Evolutionary conservation across 1,140 invertebrate species (phyloP).

Genomic region (Pseudomyrmex flavicornis): DNA sequence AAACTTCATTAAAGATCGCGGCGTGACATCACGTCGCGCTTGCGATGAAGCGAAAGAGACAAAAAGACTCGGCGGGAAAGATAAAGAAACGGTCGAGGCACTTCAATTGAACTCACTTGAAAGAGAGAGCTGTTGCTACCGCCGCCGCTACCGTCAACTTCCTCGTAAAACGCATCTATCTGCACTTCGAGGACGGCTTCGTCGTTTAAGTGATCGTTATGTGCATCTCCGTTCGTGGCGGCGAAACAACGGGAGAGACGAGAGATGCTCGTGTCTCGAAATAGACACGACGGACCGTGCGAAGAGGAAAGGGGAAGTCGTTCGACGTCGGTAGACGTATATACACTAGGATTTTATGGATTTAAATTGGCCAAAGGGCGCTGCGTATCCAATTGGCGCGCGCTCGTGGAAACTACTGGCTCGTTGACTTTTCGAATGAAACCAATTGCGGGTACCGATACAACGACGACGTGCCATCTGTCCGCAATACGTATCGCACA

Average conservation of each 20-base stretch:
- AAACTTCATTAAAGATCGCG: constrained; percentile 49
- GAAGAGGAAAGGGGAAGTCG: not conserved
- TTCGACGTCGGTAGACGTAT: not conserved
- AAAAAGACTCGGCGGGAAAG: constrained; percentile 3
- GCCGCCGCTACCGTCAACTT: constrained; percentile 42
- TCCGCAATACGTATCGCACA: constrained; percentile 30
- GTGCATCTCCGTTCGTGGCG: constrained; percentile 3
- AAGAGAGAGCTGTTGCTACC: constrained; percentile 36
- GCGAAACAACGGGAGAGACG: constrained; percentile 19
- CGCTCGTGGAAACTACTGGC: constrained; percentile 19
- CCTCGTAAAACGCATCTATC: constrained; percentile 56
- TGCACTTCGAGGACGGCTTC: constrained; percentile 34
- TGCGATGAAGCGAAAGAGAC: not conserved
- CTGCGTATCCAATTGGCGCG: constrained; percentile 52
- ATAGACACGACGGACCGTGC: constrained; percentile 48
- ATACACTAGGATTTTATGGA: constrained; percentile 61
- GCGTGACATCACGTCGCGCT: constrained; percentile 63
- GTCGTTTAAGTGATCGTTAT: constrained; percentile 61
- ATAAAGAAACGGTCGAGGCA: constrained; percentile 53
- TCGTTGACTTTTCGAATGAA: constrained; percentile 58
- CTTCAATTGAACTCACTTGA: constrained; percentile 77
- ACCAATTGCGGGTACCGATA: constrained; percentile 42
- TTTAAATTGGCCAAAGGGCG: constrained; percentile 66
- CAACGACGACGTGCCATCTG: constrained; percentile 36
- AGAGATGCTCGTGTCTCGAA: constrained; percentile 46